Percentiles rank a stretch among this genome's conserved stretches.
These are phyloP conservation scores for Plusia festucae DNA, from an alignment of 2,888 invertebrate genomes.

Conservation along the genomic window DNA sequence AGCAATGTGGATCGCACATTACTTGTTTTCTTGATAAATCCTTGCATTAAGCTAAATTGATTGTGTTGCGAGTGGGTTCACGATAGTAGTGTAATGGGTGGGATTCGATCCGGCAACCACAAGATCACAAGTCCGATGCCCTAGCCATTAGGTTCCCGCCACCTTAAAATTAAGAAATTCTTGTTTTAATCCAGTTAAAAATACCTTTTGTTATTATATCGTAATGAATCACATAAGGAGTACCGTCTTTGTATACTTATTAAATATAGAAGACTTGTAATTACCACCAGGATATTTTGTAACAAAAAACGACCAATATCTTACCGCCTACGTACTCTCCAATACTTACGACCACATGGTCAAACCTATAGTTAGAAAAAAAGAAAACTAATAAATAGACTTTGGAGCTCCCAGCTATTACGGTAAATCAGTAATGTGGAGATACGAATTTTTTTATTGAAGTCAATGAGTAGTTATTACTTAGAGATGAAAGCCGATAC, in stretches of 20 bases:
- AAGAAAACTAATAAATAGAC: conserved; percentile 60
- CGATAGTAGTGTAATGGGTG: no score
- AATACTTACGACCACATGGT: conserved; percentile 55
- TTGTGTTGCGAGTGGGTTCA: no score
- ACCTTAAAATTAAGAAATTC: no score
- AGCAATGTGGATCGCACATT: no score
- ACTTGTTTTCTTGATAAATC: no score
- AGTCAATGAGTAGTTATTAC: conserved; percentile 60
- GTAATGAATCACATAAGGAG: not conserved
- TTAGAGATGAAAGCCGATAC: conserved; percentile 59
- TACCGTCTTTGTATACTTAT: not conserved
- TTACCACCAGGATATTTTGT: conserved; percentile 8
- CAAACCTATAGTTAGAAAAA: conserved; percentile 57
- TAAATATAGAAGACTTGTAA: conserved; percentile 2
- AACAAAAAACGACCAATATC: conserved; percentile 40
- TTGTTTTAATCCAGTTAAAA: not conserved
- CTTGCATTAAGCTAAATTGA: no score
- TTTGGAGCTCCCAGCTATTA: conserved; percentile 62
- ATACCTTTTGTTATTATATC: not conserved
- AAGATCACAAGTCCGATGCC: no score
- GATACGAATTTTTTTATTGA: conserved; percentile 61
- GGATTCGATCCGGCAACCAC: no score
- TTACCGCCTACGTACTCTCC: conserved; percentile 52
- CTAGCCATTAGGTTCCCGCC: no score
- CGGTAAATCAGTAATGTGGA: conserved; percentile 58